Evolutionary conservation across 2,797 vertebrate species (phyloP), one percentile per base, ranked within the genome.

Genomic region (Pseudochaenichthys georgianus): DNA sequence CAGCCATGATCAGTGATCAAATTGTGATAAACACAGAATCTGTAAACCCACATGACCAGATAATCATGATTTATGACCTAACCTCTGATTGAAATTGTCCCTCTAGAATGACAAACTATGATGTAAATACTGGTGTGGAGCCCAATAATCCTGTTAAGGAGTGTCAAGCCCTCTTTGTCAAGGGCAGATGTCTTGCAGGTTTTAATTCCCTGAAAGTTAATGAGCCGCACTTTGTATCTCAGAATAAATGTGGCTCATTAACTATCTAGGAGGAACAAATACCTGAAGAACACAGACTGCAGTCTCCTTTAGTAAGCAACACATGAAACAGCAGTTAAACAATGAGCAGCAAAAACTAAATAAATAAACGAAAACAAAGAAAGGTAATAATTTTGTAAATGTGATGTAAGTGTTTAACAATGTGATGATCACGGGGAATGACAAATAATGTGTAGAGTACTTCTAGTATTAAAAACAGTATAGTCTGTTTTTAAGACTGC

Each of bases 121-220:
- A 80, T 77, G 61, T 70, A 75, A 84, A 82, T 63, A 72, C 62
- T 46, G 74, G 64, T 65, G 31, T 55, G 47, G 71, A 78, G 50
- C 73, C 54, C 21, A 60, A 80, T 78, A 81, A 81, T 85, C 83
- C 42, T 42, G 65, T 85, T 83, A 83, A 78, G 72, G 31, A 53
- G 61, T 73, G 74, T 68, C 73, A 73, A 67, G 71, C 69, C 64
- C 70, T 73, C 63, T 76, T 81, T 77, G 79, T 83, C 85, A 80
- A 85, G 85, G 80, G 85, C 81, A 87, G 66, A 77, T 79, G 76
- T 87, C 80, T 77, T 60, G 59, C 68, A 81, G 65, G 70, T 67
- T 87, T 83, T 82, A 77, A 76, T 87, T 82, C 75, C 75, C 64
- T 80, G 59, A 72, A 88, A 87, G 55, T 81, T 86, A 87, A 87